Base-by-base conservation (phyloP, 2,113 vertebrate genomes). In the Gadus chalcogrammus region DNA sequence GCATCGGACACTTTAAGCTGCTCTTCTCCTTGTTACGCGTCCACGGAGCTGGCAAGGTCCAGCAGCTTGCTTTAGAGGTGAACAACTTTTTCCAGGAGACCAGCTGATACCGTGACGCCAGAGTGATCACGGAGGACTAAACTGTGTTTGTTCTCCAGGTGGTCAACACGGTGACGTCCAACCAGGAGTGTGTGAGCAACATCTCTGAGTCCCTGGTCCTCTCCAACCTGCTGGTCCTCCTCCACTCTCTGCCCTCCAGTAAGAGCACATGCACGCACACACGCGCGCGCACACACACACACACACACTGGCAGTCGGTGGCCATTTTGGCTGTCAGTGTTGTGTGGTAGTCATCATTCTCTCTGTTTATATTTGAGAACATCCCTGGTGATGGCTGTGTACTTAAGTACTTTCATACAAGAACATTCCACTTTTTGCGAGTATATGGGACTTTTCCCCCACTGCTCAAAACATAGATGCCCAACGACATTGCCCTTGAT, bases 171-270 rank as follows among this genome's bases (percentile, higher is more conserved):
- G 97, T 99, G 69, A 99, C 98, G 1, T 95, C 94, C 68, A 99
- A 99, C 80, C 96, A 99, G 86, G 98, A 99, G 52, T 99, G 98
- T 79, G 96, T 99, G 61, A 92, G 93, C 86, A 99, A 96, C 87
- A 99, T 99, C 78, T 95, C 96, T 0, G 98, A 99, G 71, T 97
- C 97, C 4, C 80, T 95, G 80, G 96, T 99, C 82, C 93, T 99
- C 78, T 93, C 98, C 27, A 99, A 94, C 73, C 90, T 99, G 42
- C 84, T 99, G 85, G 91, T 97, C 78, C 93, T 99, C 67, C 92
- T 99, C 52, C 97, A 99, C 88, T 99, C 96, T 1, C 88, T 99
- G 55, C 98, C 97, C 67, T 98, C 97, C 79, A 99, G 98, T 99
- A 94, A 60, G 95, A 93, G 82, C 4, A 20, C 0, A 55, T 15